Base-by-base conservation (phyloP, 2,113 vertebrate genomes). In the Mixornis gularis region DNA sequence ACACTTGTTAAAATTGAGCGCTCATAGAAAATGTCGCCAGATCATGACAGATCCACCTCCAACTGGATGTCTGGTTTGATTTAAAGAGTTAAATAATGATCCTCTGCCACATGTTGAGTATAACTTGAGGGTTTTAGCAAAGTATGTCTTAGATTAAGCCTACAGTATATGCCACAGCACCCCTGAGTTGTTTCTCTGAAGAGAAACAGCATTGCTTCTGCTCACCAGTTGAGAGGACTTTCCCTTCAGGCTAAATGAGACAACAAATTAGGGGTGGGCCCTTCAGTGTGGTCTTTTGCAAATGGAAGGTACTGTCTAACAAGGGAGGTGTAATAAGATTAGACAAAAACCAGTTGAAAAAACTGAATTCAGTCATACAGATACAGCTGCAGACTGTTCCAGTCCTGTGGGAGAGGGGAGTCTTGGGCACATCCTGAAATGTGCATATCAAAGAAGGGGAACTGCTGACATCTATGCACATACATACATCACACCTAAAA, bases 201-300 rank as follows among this genome's bases (percentile, higher is more conserved):
- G 77, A 78, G 56, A 86, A 95, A 93, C 66, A 92, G 92, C 86
- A 82, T 89, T 91, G 24, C 74, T 71, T 69, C 94, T 82, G 80
- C 89, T 94, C 4, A 70, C 60, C 51, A 72, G 59, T 78, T 44
- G 51, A 80, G 53, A 93, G 18, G 82, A 94, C 92, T 95, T 95
- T 94, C 92, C 90, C 94, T 90, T 84, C 81, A 87, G 96, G 94
- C 92, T 94, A 93, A 93, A 94, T 86, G 92, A 95, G 95, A 91
- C 90, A 94, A 93, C 86, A 93, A 91, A 96, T 92, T 84, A 88
- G 71, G 89, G 89, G 93, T 95, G 94, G 91, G 96, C 93, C 96
- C 97, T 98, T 97, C 97, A 87, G 98, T 98, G 98, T 98, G 98
- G 98, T 98, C 98, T 79, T 90, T 90, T 34, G 10, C 66, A 85